Conservation (phyloP, 2,797 vertebrate species). For the Buphagus erythrorhynchus region DNA sequence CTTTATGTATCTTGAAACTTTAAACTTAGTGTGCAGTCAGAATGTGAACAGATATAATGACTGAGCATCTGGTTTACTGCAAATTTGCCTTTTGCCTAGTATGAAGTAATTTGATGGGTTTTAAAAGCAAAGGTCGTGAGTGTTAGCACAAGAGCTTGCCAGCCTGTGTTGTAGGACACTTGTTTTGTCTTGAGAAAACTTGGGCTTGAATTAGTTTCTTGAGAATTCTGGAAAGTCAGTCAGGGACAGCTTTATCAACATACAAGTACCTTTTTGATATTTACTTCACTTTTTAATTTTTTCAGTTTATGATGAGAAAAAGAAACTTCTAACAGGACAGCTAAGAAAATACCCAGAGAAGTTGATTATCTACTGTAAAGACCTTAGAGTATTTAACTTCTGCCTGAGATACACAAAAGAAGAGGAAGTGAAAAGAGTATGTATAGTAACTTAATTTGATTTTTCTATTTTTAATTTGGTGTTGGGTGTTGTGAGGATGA, state of each 20-base stretch:
- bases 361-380: constrained; percentile 88
- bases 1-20: background rate
- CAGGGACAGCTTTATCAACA: background rate
- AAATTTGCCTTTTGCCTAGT: background rate
- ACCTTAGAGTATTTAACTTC: constrained; percentile 88
- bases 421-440: constrained; percentile 89
- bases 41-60: background rate
- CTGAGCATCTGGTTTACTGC: background rate
- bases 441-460: constrained; percentile 2
- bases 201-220: background rate
- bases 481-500: background rate
- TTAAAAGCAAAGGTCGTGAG: background rate
- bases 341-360: constrained; percentile 86
- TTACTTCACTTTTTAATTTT: background rate
- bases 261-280: background rate
- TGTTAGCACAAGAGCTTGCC: background rate
- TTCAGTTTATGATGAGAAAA: constrained; percentile 89
- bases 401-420: constrained; percentile 86
- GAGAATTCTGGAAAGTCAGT: background rate
- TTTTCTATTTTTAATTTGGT: background rate
- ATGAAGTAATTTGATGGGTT: background rate
- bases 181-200: background rate
- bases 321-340: constrained; percentile 81
- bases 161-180: background rate
- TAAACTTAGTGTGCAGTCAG: background rate